A percentile compares a stretch with the other conserved stretches of the same genome.
phyloP scores from a whole-genome alignment of 2,797 vertebrate genomes.

The Perodicticus potto region DNA sequence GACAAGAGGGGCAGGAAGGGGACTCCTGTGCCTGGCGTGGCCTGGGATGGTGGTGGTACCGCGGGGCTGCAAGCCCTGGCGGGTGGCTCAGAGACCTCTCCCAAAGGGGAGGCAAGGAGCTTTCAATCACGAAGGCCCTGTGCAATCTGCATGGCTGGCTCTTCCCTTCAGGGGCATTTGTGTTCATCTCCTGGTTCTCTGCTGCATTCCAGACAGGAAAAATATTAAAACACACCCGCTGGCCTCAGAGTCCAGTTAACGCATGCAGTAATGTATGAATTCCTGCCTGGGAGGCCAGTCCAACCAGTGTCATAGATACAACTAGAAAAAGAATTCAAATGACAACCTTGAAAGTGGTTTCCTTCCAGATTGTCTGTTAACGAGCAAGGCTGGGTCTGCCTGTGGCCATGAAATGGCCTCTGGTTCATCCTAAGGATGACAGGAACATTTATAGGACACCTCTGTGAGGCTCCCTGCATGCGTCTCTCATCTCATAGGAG shows the following conservation, averaged over 20 bases:
- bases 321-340: neutral
- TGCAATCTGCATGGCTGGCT: neutral
- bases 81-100: neutral
- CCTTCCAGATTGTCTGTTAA: neutral
- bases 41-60: rapidly evolving
- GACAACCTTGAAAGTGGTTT: neutral
- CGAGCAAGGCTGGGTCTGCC: neutral
- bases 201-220: neutral
- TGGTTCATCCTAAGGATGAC: neutral
- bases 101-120: neutral
- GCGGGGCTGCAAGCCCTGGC: neutral
- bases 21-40: neutral
- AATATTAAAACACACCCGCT: neutral
- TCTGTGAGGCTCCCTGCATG: neutral
- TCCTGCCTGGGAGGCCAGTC: neutral
- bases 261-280: neutral
- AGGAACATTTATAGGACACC: neutral
- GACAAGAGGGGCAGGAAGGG: neutral
- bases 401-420: neutral
- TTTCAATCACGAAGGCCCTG: neutral
- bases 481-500: neutral
- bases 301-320: neutral
- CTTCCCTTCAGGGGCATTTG: conserved; percentile 10
- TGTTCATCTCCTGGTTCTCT: neutral
- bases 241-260: neutral